phyloP scores from a whole-genome alignment of 2,888 invertebrate genomes.

The Lysandra coridon region DNA sequence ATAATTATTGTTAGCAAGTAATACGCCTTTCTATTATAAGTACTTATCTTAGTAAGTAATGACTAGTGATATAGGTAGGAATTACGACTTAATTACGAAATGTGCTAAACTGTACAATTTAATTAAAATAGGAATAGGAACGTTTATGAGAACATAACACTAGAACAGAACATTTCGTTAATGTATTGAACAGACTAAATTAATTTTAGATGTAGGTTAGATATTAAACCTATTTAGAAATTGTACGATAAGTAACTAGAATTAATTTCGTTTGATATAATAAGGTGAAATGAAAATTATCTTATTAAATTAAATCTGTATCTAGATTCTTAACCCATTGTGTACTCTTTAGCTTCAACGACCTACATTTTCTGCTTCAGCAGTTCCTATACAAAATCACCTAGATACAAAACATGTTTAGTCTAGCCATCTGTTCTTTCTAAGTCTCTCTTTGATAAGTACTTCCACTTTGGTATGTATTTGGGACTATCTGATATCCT shows the following conservation, averaged over 20 bases:
- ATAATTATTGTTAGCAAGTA: not conserved
- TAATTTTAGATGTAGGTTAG: conserved; percentile 21
- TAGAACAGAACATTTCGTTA: not conserved
- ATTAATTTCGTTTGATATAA: conserved; percentile 4
- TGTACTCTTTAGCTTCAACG: conserved; percentile 48
- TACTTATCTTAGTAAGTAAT: not conserved
- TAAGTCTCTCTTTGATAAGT: not conserved
- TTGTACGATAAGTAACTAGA: conserved; percentile 34
- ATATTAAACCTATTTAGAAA: not conserved
- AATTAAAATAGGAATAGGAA: conserved; percentile 4
- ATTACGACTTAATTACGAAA: not conserved
- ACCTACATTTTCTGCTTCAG: not conserved
- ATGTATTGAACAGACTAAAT: conserved; percentile 15
- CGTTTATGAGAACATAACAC: conserved; percentile 2
- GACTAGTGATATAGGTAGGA: not conserved
- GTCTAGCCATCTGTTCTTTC: not conserved
- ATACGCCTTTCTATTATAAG: not conserved
- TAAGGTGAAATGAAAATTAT: no score
- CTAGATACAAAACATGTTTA: not conserved
- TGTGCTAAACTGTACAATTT: not conserved
- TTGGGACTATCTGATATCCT: conserved; percentile 13
- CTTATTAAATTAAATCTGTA: conserved; percentile 48
- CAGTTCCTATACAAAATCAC: conserved; percentile 2
- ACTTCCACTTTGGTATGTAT: not conserved
- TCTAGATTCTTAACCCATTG: conserved; percentile 60